These are phyloP conservation scores for Holothuria scabra DNA, from an alignment of 53 echinoderm and acorn worm genomes.

Conservation along the genomic window DNA sequence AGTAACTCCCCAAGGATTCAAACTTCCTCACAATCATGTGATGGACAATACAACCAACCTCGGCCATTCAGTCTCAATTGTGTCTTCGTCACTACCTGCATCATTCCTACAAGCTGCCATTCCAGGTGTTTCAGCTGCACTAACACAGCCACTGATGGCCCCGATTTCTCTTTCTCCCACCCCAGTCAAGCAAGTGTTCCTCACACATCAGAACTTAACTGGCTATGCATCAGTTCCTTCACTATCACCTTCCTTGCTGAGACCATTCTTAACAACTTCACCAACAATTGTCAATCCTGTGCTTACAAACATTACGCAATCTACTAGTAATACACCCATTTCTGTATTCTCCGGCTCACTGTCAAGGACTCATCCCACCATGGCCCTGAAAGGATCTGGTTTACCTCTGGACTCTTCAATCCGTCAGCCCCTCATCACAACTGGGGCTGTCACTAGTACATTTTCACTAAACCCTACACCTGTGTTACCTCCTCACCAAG, in stretches of 20 bases:
- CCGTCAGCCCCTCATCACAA: too few species aligned
- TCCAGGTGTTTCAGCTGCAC: not conserved
- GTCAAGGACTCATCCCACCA: not conserved
- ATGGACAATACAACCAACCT: not conserved
- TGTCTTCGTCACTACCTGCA: slow-evolving; percentile 21
- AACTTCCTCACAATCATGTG: not conserved
- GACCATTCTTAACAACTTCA: not conserved
- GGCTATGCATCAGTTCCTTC: slow-evolving; percentile 18
- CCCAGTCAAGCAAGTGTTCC: slow-evolving; percentile 34
- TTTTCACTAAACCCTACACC: too few species aligned
- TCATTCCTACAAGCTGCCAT: slow-evolving; percentile 37
- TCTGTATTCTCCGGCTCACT: not conserved
- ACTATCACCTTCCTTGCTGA: not conserved
- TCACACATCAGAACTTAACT: slow-evolving; percentile 6
- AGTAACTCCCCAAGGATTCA: slow-evolving; percentile 15
- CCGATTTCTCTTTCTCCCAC: slow-evolving; percentile 9
- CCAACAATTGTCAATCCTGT: slow-evolving; percentile 17
- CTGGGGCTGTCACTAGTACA: too few species aligned
- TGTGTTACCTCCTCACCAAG: too few species aligned
- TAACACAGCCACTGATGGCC: slow-evolving; percentile 6
- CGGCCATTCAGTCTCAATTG: slow-evolving; percentile 12
- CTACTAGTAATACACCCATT: too few species aligned
- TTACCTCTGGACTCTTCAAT: too few species aligned
- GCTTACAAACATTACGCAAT: slow-evolving; percentile 2
- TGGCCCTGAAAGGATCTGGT: not conserved